These are phyloP conservation scores for Nemurella pictetii DNA, from an alignment of 2,888 invertebrate species.

Conservation along the genomic window DNA sequence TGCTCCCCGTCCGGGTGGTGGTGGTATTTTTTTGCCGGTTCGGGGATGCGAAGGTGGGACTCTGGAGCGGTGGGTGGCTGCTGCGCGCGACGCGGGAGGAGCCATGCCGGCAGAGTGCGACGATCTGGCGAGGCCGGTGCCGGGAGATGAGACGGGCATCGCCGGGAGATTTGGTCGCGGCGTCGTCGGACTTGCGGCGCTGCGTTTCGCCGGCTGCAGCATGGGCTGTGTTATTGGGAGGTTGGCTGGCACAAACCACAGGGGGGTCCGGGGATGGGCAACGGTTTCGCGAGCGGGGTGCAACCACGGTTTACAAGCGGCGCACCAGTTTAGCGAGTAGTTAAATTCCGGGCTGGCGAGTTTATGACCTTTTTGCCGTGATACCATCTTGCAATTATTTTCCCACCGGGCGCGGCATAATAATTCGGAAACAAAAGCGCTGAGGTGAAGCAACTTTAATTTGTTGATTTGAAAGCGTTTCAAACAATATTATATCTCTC, in stretches of 20 bases:
- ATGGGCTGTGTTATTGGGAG: background rate
- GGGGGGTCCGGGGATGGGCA: background rate
- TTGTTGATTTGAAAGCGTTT: background rate
- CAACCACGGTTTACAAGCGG: background rate
- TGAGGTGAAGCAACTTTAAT: background rate
- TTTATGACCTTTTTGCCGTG: background rate
- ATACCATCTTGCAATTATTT: background rate
- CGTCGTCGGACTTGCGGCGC: background rate
- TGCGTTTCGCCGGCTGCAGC: background rate
- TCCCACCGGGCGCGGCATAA: too few species aligned
- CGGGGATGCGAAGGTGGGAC: background rate
- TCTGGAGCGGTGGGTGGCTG: background rate
- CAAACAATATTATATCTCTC: background rate
- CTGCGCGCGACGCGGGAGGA: background rate
- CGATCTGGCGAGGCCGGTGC: background rate
- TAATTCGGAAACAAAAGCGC: background rate
- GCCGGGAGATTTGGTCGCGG: conserved; percentile 9
- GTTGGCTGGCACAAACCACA: too few species aligned
- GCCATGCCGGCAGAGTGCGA: background rate
- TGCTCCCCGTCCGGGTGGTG: background rate
- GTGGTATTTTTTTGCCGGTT: background rate
- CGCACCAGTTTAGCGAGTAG: background rate
- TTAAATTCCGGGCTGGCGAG: background rate
- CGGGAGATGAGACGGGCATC: conserved; percentile 16
- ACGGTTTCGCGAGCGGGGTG: background rate